Evolutionary conservation across 2,888 invertebrate species (phyloP), one percentile per base, ranked within the genome.

Genomic region (Standfussiana lucernea): DNA sequence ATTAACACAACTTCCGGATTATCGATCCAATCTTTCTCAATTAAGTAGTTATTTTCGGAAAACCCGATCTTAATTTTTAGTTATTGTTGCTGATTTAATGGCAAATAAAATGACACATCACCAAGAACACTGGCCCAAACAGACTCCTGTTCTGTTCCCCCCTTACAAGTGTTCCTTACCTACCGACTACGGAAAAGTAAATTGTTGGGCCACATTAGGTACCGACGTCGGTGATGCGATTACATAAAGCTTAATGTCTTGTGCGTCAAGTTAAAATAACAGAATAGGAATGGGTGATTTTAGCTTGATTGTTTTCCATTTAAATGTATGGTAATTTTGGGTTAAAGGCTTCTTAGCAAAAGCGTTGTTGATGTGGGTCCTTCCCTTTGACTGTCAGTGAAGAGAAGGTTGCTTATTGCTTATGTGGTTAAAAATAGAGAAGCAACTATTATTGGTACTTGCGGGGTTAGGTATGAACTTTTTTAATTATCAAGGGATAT

Each of bases 301-400:
- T 70, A 79, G 28, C 72, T 32, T 76, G 69, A 82, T 84, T 84
- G 78, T 84, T 85, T 85, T 68, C 66, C 24, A 10, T 72, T 77
- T 74, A 50, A 79, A 78, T 66, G 69, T 66, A 68, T 75, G 61
- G 45, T 76, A 68, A 83, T 72, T 67, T 71, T 67, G 37, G 13
- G 40, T 40, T 64, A 0, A n/a, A n/a, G 7, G 59, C 35, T 32
- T 59, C 32, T 59, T 21, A 10, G 32, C 10, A 21, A 32, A 59
- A 4, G 32, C 21, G 0, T 59, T 21, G 32, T 21, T 59, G 59
- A 35, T 59, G 10, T 35, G 21, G 32, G 32, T 18, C 32, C 32
- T 21, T 32, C 32, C 1, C 5, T 37, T 35, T n/a, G 53, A 68
- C 11, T 53, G 68, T 11, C 18, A 10, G 62, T 37, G 24, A 32